phyloP scores from a whole-genome alignment of 2,888 invertebrate species.

The Phalera bucephala region DNA sequence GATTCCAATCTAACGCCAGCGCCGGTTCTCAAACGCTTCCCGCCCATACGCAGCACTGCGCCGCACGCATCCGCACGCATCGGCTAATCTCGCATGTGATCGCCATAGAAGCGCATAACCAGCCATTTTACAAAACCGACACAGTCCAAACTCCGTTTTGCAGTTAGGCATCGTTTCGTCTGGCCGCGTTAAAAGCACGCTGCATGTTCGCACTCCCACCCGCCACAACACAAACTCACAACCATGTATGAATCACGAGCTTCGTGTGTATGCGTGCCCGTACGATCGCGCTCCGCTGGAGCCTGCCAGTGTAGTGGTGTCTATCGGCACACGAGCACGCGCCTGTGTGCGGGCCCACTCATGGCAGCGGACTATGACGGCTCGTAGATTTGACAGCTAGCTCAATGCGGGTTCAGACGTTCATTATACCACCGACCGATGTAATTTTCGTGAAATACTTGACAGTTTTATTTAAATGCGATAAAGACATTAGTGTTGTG shows the following conservation, averaged over 20 bases:
- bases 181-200: slow-evolving; percentile 79
- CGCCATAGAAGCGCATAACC: slow-evolving; percentile 72
- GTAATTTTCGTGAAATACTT: slow-evolving; percentile 74
- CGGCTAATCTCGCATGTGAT: slow-evolving; percentile 78
- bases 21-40: slow-evolving; percentile 62
- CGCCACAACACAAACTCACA: slow-evolving; percentile 67
- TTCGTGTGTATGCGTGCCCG: slow-evolving; percentile 62
- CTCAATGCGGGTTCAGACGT: slow-evolving; percentile 83
- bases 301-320: slow-evolving; percentile 78
- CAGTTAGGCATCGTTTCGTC: slow-evolving; percentile 78
- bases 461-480: slow-evolving; percentile 61
- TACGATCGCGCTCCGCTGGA: slow-evolving; percentile 73
- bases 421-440: slow-evolving; percentile 76
- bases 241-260: slow-evolving; percentile 70
- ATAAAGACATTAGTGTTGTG: slow-evolving; percentile 54
- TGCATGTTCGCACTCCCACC: slow-evolving; percentile 83
- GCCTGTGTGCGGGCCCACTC: slow-evolving; percentile 76
- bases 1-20: slow-evolving; percentile 51
- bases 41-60: slow-evolving; percentile 69
- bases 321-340: slow-evolving; percentile 66
- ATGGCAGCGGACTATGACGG: slow-evolving; percentile 83
- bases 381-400: slow-evolving; percentile 84
- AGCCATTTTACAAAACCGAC: slow-evolving; percentile 75
- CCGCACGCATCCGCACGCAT: slow-evolving; percentile 79
- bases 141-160: slow-evolving; percentile 66